A percentile compares a stretch with the other conserved stretches of the same genome.
phyloP scores from a whole-genome alignment of 2,888 invertebrate genomes.

The Patella pellucida region DNA sequence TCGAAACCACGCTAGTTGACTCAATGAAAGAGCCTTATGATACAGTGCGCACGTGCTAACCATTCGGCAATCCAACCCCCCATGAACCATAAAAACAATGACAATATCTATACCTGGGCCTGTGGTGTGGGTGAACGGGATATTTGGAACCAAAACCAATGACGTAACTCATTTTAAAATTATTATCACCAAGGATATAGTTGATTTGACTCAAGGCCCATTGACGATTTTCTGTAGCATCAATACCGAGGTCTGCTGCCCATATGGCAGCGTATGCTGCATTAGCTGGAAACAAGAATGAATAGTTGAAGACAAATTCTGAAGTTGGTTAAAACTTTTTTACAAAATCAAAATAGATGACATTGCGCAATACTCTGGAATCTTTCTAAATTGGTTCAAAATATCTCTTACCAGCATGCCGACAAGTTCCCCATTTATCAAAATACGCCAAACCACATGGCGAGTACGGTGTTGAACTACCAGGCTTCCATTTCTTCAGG shows the following conservation, averaged over 20 bases:
- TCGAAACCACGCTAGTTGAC: no score
- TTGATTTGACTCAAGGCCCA: constrained; percentile 61
- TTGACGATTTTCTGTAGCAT: constrained; percentile 41
- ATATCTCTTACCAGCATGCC: constrained; percentile 27
- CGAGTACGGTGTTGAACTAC: constrained; percentile 23
- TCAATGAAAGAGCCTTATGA: no score
- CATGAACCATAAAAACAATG: no score
- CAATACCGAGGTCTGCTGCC: constrained; percentile 57
- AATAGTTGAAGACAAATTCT: no score
- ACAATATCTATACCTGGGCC: constrained; percentile 41
- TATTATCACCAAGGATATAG: constrained; percentile 61
- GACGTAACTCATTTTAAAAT: constrained; percentile 53
- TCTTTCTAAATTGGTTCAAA: no score
- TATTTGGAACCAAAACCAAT: constrained; percentile 54
- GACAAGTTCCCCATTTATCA: constrained; percentile 31
- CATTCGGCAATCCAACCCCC: no score
- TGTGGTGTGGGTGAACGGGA: constrained; percentile 54
- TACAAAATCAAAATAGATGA: no score
- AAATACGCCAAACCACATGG: constrained; percentile 32
- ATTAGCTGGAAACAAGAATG: constrained; percentile 44
- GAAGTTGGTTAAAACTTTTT: no score
- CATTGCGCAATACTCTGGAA: no score
- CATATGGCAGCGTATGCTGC: constrained; percentile 51
- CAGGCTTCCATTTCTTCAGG: constrained; percentile 24
- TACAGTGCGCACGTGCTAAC: no score